Evolutionary conservation across 2,888 invertebrate species (phyloP), one percentile per base, ranked within the genome.

Genomic region (Disparrhopalites patrizii): DNA sequence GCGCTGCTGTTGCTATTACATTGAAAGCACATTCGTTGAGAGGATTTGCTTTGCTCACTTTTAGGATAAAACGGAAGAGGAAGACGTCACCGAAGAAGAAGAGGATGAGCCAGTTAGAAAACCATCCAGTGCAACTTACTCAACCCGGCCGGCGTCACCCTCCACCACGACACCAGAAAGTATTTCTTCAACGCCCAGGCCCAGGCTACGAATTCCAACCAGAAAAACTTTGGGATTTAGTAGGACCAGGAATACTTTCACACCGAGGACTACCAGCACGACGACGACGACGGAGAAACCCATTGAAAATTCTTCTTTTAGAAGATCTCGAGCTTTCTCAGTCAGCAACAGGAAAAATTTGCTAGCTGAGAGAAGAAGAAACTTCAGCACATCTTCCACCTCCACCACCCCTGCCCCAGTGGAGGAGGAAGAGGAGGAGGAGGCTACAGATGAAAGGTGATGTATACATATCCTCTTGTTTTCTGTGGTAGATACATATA

Each of bases 261-360:
- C 40, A 58, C 31, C 66, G 33, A 18, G n/a, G n/a, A 47, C 47
- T 2, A 58, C 63, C 23, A 40, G 62, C 18, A 20, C 25, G 5
- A 68, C 63, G n/a, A 66, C 73, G 38, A 72, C 63, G 8, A 64
- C 69, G 5, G 65, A 43, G 13, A 66, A 65, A 63, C 66, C 13
- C 25, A 54, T 33, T 18, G 67, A 67, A 13, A 65, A 64, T 5
- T 52, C 64, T 15, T 60, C 67, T 10, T 47, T 64, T 8, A 62
- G 62, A n/a, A 68, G 68, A 38, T 66, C 71, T 2, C 56, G 70
- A 10, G 72, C 72, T 56, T 73, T 72, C 30, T 56, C 71, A 1
- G 65, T 61, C 51, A 69, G 71, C 8, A 73, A 73, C 60, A 58
- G 73, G 31, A 63, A 70, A 63, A 73, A 73, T 63, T 55, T 73